Conservation (phyloP, 1,140 invertebrate genomes). For the Mamestra configurata region DNA sequence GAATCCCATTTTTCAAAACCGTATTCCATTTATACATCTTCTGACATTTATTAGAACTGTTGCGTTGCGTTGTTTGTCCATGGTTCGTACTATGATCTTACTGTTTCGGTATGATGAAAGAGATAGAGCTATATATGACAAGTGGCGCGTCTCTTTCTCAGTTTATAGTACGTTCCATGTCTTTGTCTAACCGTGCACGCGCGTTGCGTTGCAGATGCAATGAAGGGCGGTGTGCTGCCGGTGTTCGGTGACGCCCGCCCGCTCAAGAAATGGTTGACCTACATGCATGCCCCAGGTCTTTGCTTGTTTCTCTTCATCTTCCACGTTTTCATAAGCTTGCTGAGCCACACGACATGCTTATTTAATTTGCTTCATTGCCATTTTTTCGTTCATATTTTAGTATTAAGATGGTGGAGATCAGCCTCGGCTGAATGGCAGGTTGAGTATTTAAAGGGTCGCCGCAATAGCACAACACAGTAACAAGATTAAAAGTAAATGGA, state of each 20-base stretch:
- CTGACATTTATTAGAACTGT: neutral
- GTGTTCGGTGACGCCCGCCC: conserved; percentile 74
- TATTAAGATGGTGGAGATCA: neutral
- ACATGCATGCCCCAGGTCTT: conserved; percentile 86
- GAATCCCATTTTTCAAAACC: neutral
- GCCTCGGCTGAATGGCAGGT: neutral
- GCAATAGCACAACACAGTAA: neutral
- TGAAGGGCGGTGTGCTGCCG: conserved; percentile 76
- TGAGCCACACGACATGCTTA: conserved; percentile 1
- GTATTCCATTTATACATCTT: neutral
- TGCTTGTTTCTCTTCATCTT: conserved; percentile 75
- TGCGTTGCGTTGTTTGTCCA: neutral
- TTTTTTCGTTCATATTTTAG: neutral
- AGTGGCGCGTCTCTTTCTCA: neutral
- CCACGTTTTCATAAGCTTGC: conserved; percentile 23
- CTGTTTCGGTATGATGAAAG: neutral
- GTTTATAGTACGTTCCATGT: neutral
- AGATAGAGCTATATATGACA: neutral
- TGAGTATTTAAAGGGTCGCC: neutral
- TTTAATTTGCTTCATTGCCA: conserved; percentile 32
- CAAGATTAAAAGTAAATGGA: too few species aligned
- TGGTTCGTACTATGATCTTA: neutral
- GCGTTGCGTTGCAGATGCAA: conserved; percentile 80
- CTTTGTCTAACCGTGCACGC: conserved; percentile 37
- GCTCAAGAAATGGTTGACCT: conserved; percentile 86